A percentile compares a stretch with the other conserved stretches of the same genome.
phyloP scores from a whole-genome alignment of 2,888 invertebrate species.

The Furcula furcula region DNA sequence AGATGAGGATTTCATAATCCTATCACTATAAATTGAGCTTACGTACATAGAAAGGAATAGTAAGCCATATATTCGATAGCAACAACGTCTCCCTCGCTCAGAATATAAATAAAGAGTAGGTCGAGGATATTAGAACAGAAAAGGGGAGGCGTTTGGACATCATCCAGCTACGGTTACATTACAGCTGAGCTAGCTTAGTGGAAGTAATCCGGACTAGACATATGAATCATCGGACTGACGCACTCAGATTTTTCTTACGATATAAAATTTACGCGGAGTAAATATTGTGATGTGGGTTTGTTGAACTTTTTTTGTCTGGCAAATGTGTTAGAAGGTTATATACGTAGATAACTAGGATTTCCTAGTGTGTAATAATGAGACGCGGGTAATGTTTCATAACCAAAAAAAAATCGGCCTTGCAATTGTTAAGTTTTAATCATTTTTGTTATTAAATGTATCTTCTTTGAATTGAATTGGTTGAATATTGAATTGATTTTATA shows the following conservation, averaged over 20 bases:
- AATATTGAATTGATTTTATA: too few relatives aligned
- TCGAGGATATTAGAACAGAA: constrained; percentile 32
- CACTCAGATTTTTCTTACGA: constrained; percentile 14
- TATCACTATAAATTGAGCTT: too few relatives aligned
- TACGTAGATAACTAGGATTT: background rate
- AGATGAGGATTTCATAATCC: too few relatives aligned
- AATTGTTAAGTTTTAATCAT: background rate
- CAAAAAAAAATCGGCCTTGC: too few relatives aligned
- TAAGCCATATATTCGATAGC: constrained; percentile 17
- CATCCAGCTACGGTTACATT: constrained; percentile 31
- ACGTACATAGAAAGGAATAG: too few relatives aligned
- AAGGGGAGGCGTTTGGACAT: constrained; percentile 31
- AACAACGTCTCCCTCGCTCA: constrained; percentile 30
- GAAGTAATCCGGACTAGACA: constrained; percentile 11
- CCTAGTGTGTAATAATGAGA: background rate
- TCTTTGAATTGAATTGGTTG: too few relatives aligned
- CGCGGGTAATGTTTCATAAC: too few relatives aligned
- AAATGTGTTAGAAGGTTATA: background rate
- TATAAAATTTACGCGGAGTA: constrained; percentile 10
- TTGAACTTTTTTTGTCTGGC: constrained; percentile 4
- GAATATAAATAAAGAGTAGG: constrained; percentile 34
- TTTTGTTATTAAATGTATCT: background rate
- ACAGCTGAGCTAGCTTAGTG: constrained; percentile 13
- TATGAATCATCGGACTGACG: constrained; percentile 14
- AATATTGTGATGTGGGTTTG: constrained; percentile 1